Percentiles rank a stretch among this genome's conserved stretches.
phyloP scores from a whole-genome alignment of 2,888 invertebrate genomes.

The Drosophila differens region DNA sequence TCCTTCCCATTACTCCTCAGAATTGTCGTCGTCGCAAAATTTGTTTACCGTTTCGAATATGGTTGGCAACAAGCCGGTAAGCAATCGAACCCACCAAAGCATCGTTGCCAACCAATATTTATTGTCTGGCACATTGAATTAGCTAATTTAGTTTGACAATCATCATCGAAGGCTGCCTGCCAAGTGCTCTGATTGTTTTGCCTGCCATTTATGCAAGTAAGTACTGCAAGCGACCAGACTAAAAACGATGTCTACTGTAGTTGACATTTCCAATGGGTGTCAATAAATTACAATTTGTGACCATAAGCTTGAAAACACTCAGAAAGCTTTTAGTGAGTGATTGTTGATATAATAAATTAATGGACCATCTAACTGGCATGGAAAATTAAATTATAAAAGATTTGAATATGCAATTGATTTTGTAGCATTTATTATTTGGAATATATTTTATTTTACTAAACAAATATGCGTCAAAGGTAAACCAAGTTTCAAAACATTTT shows the following conservation, averaged over 20 bases:
- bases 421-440: not conserved
- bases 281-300: not conserved
- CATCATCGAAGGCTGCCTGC: constrained; percentile 14
- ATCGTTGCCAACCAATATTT: constrained; percentile 65
- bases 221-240: not conserved
- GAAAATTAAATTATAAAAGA: not conserved
- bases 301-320: not conserved
- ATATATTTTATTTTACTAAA: not conserved
- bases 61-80: constrained; percentile 11
- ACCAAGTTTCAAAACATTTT: not conserved
- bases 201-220: not conserved
- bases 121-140: constrained; percentile 47
- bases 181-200: constrained; percentile 25
- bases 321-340: not conserved
- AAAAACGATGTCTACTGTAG: not conserved
- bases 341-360: not conserved
- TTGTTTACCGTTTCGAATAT: constrained; percentile 60
- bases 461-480: not conserved
- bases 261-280: not conserved
- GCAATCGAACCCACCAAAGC: constrained; percentile 34
- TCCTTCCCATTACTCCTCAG: not conserved
- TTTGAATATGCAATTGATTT: not conserved
- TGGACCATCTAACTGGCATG: not conserved
- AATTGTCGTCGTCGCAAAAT: constrained; percentile 19
- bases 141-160: constrained; percentile 32